These are phyloP conservation scores for Pedetes capensis DNA, from an alignment of 2,113 vertebrate species.

Conservation along the genomic window DNA sequence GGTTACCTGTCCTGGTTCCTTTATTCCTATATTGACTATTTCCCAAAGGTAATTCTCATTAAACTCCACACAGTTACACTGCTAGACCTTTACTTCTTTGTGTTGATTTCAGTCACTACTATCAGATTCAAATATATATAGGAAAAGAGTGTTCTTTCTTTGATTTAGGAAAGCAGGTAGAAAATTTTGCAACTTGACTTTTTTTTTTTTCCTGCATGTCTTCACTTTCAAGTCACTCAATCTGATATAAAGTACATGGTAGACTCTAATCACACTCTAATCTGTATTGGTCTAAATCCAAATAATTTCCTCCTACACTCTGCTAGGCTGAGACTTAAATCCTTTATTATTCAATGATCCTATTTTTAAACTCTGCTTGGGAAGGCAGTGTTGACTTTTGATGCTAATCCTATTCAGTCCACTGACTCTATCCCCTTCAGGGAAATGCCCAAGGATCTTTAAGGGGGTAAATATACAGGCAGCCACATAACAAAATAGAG, in stretches of 20 bases:
- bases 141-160: neutral
- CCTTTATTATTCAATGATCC: conserved; percentile 70
- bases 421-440: conserved; percentile 65
- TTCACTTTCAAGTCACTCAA: conserved; percentile 67
- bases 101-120: neutral
- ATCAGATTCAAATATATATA: conserved; percentile 15
- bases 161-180: conserved; percentile 54
- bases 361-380: conserved; percentile 73
- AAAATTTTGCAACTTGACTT: conserved; percentile 51
- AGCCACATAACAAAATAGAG: neutral
- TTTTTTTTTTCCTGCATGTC: conserved; percentile 38
- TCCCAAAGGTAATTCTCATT: conserved; percentile 64
- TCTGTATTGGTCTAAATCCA: conserved; percentile 69
- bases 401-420: conserved; percentile 69
- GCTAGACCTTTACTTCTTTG: neutral
- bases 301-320: conserved; percentile 69
- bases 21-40: conserved; percentile 62
- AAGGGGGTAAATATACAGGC: conserved; percentile 53
- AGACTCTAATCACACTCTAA: conserved; percentile 70
- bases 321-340: conserved; percentile 70
- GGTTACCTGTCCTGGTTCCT: conserved; percentile 63
- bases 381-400: conserved; percentile 71
- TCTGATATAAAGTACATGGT: conserved; percentile 68
- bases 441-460: conserved; percentile 68
- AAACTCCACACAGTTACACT: neutral